A percentile compares a stretch with the other conserved stretches of the same genome.
These are phyloP conservation scores for Antechinus stuartii DNA, from an alignment of 2,113 vertebrate genomes.

Conservation along the genomic window DNA sequence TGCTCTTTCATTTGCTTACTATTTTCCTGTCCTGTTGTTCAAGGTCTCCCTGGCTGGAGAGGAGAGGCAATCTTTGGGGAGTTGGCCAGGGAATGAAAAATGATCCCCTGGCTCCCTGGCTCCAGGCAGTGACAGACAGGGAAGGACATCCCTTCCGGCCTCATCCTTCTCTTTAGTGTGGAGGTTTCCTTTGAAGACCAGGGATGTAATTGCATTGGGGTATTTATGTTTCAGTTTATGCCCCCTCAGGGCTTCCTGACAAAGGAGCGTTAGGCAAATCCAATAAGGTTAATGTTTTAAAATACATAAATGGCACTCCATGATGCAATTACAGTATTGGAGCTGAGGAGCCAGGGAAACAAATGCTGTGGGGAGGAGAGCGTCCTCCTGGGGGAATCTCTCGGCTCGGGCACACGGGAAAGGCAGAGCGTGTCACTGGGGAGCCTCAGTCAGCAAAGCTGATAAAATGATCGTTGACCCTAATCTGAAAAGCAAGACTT, in stretches of 20 bases:
- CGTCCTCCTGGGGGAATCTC: not conserved
- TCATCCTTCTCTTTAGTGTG: not conserved
- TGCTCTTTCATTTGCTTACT: not conserved
- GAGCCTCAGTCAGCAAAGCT: not conserved
- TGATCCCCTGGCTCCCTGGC: not conserved
- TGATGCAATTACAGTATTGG: not conserved
- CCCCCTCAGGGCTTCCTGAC: not conserved
- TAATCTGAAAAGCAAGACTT: not conserved
- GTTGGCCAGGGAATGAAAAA: not conserved
- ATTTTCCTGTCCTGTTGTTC: not conserved
- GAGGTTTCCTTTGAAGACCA: not conserved
- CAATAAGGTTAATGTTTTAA: conserved; percentile 5
- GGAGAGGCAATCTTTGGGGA: not conserved
- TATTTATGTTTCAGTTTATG: not conserved
- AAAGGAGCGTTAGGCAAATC: not conserved
- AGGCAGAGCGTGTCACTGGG: not conserved
- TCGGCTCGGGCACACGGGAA: not conserved
- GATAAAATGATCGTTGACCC: not conserved
- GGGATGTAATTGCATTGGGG: not conserved
- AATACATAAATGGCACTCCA: not conserved
- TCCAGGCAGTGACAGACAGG: not conserved
- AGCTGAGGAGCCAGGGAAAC: not conserved
- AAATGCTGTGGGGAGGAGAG: not conserved
- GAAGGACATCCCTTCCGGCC: not conserved
- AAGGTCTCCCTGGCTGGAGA: not conserved